Conservation (phyloP, 2,797 vertebrate genomes). For the Adrianichthys oophorus region DNA sequence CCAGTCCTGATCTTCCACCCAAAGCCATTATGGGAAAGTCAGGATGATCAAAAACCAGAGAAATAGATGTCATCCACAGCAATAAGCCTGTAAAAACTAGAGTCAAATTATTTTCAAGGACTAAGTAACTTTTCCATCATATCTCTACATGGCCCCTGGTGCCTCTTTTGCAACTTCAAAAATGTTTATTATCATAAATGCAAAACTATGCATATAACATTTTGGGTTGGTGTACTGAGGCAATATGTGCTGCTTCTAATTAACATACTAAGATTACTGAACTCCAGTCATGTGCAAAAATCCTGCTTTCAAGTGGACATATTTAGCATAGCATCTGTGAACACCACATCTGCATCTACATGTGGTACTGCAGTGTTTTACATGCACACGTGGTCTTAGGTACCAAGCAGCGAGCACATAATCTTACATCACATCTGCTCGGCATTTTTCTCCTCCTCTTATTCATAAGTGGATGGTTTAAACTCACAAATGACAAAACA, state of each 20-base stretch:
- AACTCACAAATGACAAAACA: constrained; percentile 24
- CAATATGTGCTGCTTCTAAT: constrained; percentile 34
- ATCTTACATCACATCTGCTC: neutral
- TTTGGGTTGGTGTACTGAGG: constrained; percentile 37
- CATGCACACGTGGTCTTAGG: neutral
- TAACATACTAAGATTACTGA: constrained; percentile 43
- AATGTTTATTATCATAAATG: constrained; percentile 63
- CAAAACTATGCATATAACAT: constrained; percentile 43
- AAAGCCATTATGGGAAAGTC: constrained; percentile 62
- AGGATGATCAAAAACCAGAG: constrained; percentile 61
- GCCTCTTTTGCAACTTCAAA: constrained; percentile 51
- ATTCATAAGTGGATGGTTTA: constrained; percentile 14
- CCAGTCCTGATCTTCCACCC: constrained; percentile 63
- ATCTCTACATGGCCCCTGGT: constrained; percentile 44
- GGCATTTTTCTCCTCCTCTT: constrained; percentile 9
- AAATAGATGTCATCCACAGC: constrained; percentile 66
- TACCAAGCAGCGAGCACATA: neutral
- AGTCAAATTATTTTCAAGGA: constrained; percentile 63
- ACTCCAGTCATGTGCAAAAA: constrained; percentile 26
- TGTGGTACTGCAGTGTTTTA: constrained; percentile 3
- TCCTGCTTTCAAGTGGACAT: constrained; percentile 22
- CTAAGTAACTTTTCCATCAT: constrained; percentile 53
- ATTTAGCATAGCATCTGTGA: constrained; percentile 23
- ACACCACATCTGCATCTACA: constrained; percentile 20
- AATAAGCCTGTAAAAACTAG: constrained; percentile 69